Base-by-base conservation (phyloP, 1,140 invertebrate genomes). In the Calycopis cecrops region DNA sequence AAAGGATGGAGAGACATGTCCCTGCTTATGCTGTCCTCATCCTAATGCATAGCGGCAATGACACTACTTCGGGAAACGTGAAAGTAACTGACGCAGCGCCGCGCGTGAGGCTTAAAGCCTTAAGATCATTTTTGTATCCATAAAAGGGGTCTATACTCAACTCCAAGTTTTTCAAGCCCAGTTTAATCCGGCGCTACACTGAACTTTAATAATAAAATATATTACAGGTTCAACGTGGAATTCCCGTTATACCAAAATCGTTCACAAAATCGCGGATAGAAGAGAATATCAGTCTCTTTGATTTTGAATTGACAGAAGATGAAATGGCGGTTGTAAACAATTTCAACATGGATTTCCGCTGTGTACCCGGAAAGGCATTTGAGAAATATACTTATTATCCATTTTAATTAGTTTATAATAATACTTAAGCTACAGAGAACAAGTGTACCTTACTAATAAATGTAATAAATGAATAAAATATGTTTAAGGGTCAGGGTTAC, bases 281-380 rank as follows among this genome's bases (percentile, higher is more conserved):
- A 58, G 88, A 92, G 55, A 95, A 95, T 68, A 68, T 93, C 33
- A 75, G 92, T 59, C 82, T 94, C 48, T 93, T 93, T 74, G 92
- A 93, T 62, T 94, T 94, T 69, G 71, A 88, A 51, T 69, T 94
- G 14, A 79, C 77, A 2, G 60, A 85, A 3, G 88, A 89, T 12
- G 91, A 92, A 48, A 85, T 90, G 71, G 61, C 64, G 1, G 40
- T 76, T 0, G 69, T 89, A 1, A 83, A 89, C 48, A 72, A 74
- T 3, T 89, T 81, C 58, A 81, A 85, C 52, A 63, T 85, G 0
- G 74, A 89, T 12, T 77, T 82, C 17, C 67, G 79, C 54, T 85
- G 81, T 56, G 81, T 87, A 1, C 81, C 80, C 0, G 73, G 64
- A 0, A 57, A 18, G 0, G 47, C 35, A 0, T 75, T 76, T 17